Evolutionary conservation across 2,113 vertebrate species (phyloP).

Genomic region (Oryzias woworae): DNA sequence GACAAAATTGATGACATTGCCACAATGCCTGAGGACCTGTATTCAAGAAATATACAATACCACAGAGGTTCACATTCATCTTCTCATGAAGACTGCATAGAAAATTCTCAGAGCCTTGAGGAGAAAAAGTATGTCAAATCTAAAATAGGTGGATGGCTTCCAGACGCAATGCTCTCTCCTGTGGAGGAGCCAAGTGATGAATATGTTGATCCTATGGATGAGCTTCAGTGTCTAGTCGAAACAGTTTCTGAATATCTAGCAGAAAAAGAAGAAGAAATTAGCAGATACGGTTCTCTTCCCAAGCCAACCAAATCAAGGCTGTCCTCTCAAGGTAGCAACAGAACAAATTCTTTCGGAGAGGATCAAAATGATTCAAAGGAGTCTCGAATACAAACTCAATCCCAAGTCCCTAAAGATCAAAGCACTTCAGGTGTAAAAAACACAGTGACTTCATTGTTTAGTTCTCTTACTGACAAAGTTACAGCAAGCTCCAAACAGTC

Average conservation of each 20-base stretch:
- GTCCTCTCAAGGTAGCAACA: conserved; percentile 68
- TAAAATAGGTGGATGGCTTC: conserved; percentile 65
- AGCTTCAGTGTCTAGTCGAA: conserved; percentile 94
- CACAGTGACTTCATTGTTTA: conserved; percentile 85
- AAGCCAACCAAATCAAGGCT: conserved; percentile 76
- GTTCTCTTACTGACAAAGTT: conserved; percentile 85
- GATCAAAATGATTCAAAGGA: conserved; percentile 62
- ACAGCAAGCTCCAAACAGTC: conserved; percentile 80
- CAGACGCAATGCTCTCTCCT: conserved; percentile 78
- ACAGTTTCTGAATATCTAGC: conserved; percentile 96
- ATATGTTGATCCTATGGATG: conserved; percentile 88
- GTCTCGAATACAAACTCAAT: conserved; percentile 46
- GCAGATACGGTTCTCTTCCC: conserved; percentile 84
- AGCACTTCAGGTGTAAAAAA: conserved; percentile 81
- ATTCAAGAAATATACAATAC: conserved; percentile 37
- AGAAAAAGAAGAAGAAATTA: conserved; percentile 97
- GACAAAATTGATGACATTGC: conserved; percentile 77
- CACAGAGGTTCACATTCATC: conserved; percentile 43
- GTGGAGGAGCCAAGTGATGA: conserved; percentile 83
- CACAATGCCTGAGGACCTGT: conserved; percentile 51
- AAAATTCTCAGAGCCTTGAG: conserved; percentile 52
- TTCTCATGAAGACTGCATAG: conserved; percentile 47
- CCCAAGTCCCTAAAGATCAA: conserved; percentile 61
- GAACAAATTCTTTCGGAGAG: conserved; percentile 65
- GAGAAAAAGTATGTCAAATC: conserved; percentile 63